A percentile compares a stretch with the other conserved stretches of the same genome.
These are phyloP conservation scores for Ichneumoninae sp. DNA, from an alignment of 2,888 invertebrate genomes.

Conservation along the genomic window DNA sequence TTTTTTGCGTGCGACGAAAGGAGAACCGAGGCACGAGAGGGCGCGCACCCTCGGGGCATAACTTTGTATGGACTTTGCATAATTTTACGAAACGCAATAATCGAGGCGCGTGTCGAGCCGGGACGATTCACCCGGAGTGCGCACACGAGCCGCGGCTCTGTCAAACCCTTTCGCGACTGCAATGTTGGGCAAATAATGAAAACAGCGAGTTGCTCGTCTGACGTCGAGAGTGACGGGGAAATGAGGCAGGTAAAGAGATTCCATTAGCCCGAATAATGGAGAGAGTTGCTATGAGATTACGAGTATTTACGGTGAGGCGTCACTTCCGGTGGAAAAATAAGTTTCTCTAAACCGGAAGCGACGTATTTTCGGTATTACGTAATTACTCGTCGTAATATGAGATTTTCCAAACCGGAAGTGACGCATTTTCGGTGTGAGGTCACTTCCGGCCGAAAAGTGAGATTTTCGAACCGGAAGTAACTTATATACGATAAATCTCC, in stretches of 20 bases:
- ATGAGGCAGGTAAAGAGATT: background rate
- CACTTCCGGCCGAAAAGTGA: no score
- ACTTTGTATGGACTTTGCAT: constrained; percentile 74
- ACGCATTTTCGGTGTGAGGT: background rate
- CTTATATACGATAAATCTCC: no score
- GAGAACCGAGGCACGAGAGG: background rate
- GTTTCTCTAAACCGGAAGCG: no score
- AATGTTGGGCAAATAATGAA: background rate
- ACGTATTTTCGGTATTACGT: no score
- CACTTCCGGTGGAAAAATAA: background rate
- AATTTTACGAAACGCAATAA: constrained; percentile 79
- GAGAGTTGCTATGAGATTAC: background rate
- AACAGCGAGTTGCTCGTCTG: background rate
- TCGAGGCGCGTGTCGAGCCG: constrained; percentile 39
- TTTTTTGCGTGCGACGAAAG: background rate
- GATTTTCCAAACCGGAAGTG: no score
- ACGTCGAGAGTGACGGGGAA: background rate
- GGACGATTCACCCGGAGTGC: background rate
- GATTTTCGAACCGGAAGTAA: no score
- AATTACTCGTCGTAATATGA: no score
- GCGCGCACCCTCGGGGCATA: background rate
- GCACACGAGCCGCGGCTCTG: background rate
- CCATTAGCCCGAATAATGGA: background rate
- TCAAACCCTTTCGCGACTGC: constrained; percentile 1
- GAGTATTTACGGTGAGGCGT: background rate